Evolutionary conservation across 2,797 vertebrate species (phyloP).

Genomic region (Dendrocincla tyrannina): DNA sequence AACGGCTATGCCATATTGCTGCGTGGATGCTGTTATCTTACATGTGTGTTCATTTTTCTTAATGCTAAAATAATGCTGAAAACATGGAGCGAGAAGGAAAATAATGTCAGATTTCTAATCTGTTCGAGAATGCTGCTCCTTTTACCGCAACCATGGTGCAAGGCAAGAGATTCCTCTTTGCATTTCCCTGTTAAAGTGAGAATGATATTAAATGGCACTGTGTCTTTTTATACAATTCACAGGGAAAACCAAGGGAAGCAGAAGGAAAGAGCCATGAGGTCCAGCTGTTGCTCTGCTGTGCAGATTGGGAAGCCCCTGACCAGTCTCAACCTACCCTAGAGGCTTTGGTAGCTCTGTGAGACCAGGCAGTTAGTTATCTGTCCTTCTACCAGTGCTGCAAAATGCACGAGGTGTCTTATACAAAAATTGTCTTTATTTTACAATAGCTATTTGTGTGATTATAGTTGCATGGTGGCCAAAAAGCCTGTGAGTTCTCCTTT

Average conservation of each 20-base stretch:
- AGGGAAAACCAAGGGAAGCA: background rate
- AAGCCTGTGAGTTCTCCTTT: slow-evolving; percentile 24
- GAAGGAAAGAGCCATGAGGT: background rate
- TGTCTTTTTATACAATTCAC: background rate
- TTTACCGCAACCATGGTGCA: background rate
- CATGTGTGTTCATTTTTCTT: slow-evolving; percentile 18
- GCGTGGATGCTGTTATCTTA: background rate
- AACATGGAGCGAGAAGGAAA: slow-evolving; percentile 13
- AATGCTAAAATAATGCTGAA: slow-evolving; percentile 41
- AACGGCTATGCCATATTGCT: slow-evolving; percentile 16
- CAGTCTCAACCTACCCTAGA: background rate
- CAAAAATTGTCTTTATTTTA: background rate
- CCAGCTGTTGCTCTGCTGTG: background rate
- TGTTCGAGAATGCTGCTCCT: slow-evolving; percentile 42
- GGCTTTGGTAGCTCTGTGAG: background rate
- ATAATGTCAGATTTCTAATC: slow-evolving; percentile 21
- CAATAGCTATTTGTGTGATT: background rate
- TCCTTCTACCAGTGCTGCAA: background rate
- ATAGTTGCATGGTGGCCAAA: background rate
- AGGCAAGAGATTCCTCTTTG: background rate
- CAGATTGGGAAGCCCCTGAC: background rate
- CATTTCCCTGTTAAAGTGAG: background rate
- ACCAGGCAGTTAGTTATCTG: background rate
- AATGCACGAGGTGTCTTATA: background rate
- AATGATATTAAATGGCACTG: background rate